phyloP scores from a whole-genome alignment of 1,140 invertebrate species.

The Aphelenchoides avenae region DNA sequence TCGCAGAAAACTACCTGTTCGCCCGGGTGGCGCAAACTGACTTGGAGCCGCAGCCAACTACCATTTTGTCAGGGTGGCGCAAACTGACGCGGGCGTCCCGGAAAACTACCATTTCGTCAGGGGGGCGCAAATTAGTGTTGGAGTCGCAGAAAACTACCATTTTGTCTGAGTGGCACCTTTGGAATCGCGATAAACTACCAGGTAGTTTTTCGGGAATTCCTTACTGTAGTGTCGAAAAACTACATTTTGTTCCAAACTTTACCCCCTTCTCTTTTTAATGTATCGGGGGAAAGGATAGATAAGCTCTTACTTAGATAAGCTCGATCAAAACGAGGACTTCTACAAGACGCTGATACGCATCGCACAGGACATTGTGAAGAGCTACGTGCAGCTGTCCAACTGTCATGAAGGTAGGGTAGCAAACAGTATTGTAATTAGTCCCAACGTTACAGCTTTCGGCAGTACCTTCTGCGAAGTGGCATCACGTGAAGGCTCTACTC shows the following conservation, averaged over 20 bases:
- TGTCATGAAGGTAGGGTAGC: conserved; percentile 7
- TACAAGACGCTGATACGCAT: conserved; percentile 37
- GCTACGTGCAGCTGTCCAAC: conserved; percentile 19
- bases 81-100: too few relatives aligned
- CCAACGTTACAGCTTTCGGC: conserved; percentile 10
- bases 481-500: conserved; percentile 12
- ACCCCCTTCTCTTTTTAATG: too few relatives aligned
- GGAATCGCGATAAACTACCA: too few relatives aligned
- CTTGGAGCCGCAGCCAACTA: too few relatives aligned
- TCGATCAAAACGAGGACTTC: conserved; percentile 37
- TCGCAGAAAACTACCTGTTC: too few relatives aligned
- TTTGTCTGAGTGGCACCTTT: too few relatives aligned
- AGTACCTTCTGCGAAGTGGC: conserved; percentile 21
- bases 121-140: too few relatives aligned
- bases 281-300: too few relatives aligned
- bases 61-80: too few relatives aligned
- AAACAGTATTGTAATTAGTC: neutral
- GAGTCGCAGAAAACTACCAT: too few relatives aligned
- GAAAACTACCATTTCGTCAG: too few relatives aligned
- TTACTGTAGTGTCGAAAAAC: neutral
- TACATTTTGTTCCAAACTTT: neutral
- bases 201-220: neutral
- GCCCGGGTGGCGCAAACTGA: too few relatives aligned
- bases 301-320: conserved; percentile 7
- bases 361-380: conserved; percentile 22